Percentiles rank a stretch among this genome's conserved stretches.
These are phyloP conservation scores for Rallus limicola DNA, from an alignment of 2,113 vertebrate species.

Conservation along the genomic window DNA sequence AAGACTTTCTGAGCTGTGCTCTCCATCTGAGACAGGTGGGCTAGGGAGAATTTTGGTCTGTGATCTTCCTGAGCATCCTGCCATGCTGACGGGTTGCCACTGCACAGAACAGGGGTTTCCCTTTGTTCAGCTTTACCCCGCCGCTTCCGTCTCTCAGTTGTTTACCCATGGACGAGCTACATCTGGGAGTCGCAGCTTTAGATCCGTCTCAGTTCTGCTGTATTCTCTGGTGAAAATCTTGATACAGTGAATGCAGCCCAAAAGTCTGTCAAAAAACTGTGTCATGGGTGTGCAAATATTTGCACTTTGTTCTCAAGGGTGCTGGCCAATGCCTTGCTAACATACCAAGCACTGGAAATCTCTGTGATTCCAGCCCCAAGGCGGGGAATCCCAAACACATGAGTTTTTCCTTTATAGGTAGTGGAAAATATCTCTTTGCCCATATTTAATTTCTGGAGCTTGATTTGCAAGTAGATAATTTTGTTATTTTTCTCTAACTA, in stretches of 20 bases:
- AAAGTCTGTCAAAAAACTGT: background rate
- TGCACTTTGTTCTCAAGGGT: slow-evolving; percentile 6
- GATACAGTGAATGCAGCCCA: background rate
- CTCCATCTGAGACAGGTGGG: background rate
- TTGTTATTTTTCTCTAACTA: background rate
- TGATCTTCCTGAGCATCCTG: background rate
- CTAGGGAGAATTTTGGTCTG: background rate
- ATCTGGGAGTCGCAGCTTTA: background rate
- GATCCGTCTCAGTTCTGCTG: background rate
- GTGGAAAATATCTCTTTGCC: background rate
- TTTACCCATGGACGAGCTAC: background rate
- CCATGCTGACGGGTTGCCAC: background rate
- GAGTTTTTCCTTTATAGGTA: background rate
- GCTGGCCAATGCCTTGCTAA: background rate
- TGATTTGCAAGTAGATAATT: background rate
- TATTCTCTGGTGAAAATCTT: background rate
- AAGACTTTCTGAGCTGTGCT: background rate
- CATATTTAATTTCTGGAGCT: background rate
- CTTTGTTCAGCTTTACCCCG: background rate
- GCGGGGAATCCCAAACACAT: too few relatives aligned
- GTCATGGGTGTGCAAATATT: background rate
- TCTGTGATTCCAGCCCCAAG: background rate
- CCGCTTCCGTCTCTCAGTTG: background rate
- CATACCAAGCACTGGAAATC: background rate
- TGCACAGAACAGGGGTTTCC: background rate